phyloP scores from a whole-genome alignment of 2,797 vertebrate genomes.

The Anguilla pacifica region DNA sequence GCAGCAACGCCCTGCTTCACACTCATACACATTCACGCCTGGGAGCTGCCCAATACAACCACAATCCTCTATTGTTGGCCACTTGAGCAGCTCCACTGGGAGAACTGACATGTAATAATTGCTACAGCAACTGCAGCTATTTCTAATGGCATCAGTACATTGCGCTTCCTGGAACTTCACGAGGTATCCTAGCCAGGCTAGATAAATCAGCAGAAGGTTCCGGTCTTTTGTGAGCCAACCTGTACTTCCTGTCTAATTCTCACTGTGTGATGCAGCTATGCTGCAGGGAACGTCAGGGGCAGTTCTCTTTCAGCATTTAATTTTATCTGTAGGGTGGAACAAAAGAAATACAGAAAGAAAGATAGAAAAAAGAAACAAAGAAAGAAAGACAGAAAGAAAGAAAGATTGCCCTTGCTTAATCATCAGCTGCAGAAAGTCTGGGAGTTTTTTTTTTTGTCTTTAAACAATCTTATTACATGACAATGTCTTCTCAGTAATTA shows the following conservation, averaged over 20 bases:
- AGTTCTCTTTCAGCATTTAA: neutral
- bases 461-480: neutral
- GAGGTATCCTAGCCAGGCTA: constrained; percentile 49
- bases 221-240: constrained; percentile 46
- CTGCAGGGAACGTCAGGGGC: neutral
- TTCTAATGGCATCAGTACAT: neutral
- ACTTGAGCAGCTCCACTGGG: neutral
- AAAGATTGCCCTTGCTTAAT: neutral
- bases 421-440: neutral
- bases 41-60: too few relatives aligned
- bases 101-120: constrained; percentile 27
- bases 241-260: constrained; percentile 39
- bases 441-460: neutral
- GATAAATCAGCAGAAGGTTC: constrained; percentile 51
- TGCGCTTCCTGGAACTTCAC: constrained; percentile 41
- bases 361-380: neutral
- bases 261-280: constrained; percentile 37
- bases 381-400: neutral
- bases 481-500: neutral
- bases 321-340: neutral
- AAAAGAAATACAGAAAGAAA: neutral
- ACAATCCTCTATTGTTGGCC: too few relatives aligned
- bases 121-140: neutral
- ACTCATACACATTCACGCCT: too few relatives aligned
- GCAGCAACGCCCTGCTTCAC: too few relatives aligned